These are phyloP conservation scores for Danio albolineatus DNA, from an alignment of 2,797 vertebrate species.

Conservation along the genomic window DNA sequence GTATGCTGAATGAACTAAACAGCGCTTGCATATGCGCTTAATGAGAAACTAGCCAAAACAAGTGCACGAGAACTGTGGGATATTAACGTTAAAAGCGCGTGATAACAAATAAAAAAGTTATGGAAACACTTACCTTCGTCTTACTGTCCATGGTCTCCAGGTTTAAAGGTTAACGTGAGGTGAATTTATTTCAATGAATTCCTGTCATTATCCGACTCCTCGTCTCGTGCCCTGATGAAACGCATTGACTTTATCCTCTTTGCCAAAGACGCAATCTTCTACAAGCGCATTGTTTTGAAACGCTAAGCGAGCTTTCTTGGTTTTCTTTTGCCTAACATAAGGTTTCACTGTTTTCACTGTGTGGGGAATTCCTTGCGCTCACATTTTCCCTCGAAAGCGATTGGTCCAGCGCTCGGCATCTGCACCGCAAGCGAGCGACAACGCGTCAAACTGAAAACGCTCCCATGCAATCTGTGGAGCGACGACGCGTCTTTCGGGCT, in stretches of 20 bases:
- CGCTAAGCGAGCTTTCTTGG: conserved; percentile 15
- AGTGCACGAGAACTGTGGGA: not conserved
- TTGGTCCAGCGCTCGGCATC: conserved; percentile 62
- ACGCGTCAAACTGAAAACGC: conserved; percentile 8
- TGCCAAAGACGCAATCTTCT: not conserved
- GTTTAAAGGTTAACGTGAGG: conserved; percentile 2
- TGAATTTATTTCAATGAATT: conserved; percentile 43
- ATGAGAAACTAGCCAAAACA: not conserved
- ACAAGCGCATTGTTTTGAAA: conserved; percentile 47
- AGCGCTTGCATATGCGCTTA: not conserved
- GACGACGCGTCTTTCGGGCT: not conserved
- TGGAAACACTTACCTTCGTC: conserved; percentile 33
- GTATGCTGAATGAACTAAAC: not conserved
- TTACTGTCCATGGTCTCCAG: conserved; percentile 3
- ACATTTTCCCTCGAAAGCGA: conserved; percentile 81
- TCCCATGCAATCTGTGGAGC: not conserved
- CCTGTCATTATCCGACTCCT: conserved; percentile 36
- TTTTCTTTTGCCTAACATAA: conserved; percentile 67
- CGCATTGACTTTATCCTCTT: conserved; percentile 16
- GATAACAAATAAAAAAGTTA: no score
- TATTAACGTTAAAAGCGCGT: not conserved
- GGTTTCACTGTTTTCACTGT: conserved; percentile 72
- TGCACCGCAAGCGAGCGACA: not conserved
- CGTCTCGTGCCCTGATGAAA: not conserved
- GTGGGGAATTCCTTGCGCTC: conserved; percentile 84